Evolutionary conservation across 2,888 invertebrate species (phyloP).

Genomic region (Dimorphilus gyrociliatus): DNA sequence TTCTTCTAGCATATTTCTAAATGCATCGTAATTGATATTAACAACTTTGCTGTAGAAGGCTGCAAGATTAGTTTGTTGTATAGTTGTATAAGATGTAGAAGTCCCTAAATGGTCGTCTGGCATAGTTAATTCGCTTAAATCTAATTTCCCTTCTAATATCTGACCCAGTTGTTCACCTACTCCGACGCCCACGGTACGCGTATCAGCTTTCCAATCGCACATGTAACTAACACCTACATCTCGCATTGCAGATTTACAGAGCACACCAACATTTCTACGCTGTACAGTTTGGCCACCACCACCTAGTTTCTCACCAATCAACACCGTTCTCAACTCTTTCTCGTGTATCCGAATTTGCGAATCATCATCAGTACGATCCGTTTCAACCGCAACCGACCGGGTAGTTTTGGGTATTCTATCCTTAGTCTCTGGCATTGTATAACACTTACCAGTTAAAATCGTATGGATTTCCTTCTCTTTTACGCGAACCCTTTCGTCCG

Average conservation of each 20-base stretch:
- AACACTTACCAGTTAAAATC: no score
- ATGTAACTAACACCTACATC: slow-evolving; percentile 18
- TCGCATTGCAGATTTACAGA: slow-evolving; percentile 12
- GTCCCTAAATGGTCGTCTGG: no score
- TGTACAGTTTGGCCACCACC: slow-evolving; percentile 9
- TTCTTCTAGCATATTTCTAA: slow-evolving; percentile 12
- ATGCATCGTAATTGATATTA: slow-evolving; percentile 8
- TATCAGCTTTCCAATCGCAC: no score
- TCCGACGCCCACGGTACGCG: slow-evolving; percentile 25
- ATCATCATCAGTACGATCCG: no score
- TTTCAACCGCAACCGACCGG: no score
- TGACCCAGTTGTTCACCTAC: no score
- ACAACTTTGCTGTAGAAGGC: slow-evolving; percentile 8
- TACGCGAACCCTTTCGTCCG: no score
- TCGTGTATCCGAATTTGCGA: slow-evolving; percentile 36
- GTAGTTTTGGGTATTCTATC: no score
- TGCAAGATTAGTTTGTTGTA: slow-evolving; percentile 12
- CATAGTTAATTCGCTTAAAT: no score
- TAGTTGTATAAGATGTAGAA: slow-evolving; percentile 4
- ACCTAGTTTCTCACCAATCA: slow-evolving; percentile 25
- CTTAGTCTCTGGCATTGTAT: no score
- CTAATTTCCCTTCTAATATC: no score
- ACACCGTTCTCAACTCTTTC: slow-evolving; percentile 32
- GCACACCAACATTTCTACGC: slow-evolving; percentile 29
- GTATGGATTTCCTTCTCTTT: no score